These are phyloP conservation scores for Calephelis nemesis DNA, from an alignment of 1,140 invertebrate species.

Conservation along the genomic window DNA sequence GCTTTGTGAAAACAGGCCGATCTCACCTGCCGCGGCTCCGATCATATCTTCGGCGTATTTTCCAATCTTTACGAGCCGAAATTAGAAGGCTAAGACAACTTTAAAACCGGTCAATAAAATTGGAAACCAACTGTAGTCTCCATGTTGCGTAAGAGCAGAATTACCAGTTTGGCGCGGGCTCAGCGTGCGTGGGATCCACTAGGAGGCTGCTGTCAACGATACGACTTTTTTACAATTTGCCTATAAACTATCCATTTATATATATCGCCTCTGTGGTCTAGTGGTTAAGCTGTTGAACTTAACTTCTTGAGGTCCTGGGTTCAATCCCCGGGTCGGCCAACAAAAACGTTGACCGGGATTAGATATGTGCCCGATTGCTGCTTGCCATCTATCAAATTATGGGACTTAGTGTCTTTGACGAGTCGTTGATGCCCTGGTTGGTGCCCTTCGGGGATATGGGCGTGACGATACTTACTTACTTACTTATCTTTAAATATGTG, in stretches of 20 bases:
- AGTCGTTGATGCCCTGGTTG: too few species aligned
- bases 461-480: too few species aligned
- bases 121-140: slow-evolving; percentile 75
- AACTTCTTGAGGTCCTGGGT: too few species aligned
- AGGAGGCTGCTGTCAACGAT: slow-evolving; percentile 23
- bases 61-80: slow-evolving; percentile 77
- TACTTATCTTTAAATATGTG: too few species aligned
- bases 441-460: too few species aligned
- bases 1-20: slow-evolving; percentile 45
- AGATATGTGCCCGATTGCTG: too few species aligned
- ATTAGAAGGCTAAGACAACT: slow-evolving; percentile 76
- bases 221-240: background rate
- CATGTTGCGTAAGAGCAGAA: slow-evolving; percentile 69
- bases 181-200: slow-evolving; percentile 62
- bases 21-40: slow-evolving; percentile 45
- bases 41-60: slow-evolving; percentile 57
- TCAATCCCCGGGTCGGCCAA: too few species aligned
- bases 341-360: too few species aligned
- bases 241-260: background rate
- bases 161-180: slow-evolving; percentile 68
- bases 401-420: too few species aligned
- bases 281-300: too few species aligned
- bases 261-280: too few species aligned
- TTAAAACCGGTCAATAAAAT: slow-evolving; percentile 78
- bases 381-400: too few species aligned